These are phyloP conservation scores for Nesidiocoris tenuis DNA, from an alignment of 2,888 invertebrate genomes.

Conservation along the genomic window DNA sequence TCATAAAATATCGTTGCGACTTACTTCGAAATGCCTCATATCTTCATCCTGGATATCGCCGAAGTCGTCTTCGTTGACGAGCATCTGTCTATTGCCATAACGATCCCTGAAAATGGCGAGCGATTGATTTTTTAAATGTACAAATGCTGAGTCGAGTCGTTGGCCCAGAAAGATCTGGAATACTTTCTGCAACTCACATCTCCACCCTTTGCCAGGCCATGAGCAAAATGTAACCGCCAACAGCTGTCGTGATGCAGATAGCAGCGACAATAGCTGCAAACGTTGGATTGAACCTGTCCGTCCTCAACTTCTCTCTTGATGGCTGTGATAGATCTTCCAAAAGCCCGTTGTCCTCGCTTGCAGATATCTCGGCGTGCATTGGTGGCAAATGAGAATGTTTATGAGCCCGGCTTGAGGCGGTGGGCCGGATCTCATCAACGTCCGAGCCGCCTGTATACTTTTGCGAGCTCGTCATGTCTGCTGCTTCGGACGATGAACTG, in stretches of 20 bases:
- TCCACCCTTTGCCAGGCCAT: conserved; percentile 44
- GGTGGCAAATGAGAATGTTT: background rate
- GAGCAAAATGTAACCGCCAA: conserved; percentile 36
- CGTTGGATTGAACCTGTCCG: conserved; percentile 21
- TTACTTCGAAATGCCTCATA: conserved; percentile 47
- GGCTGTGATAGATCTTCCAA: background rate
- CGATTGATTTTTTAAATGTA: no score
- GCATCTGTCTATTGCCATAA: conserved; percentile 47
- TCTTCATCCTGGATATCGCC: conserved; percentile 48
- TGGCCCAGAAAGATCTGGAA: no score
- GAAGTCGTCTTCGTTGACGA: conserved; percentile 48
- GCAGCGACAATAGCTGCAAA: conserved; percentile 43
- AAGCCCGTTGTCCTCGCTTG: background rate
- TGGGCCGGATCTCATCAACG: background rate
- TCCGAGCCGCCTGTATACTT: background rate
- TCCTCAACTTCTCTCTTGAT: background rate
- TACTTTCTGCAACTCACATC: no score
- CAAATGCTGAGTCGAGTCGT: no score
- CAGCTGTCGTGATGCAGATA: conserved; percentile 42
- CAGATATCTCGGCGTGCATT: background rate
- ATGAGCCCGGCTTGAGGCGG: background rate
- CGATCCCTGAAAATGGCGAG: conserved; percentile 43
- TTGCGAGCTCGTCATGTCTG: background rate
- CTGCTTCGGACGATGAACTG: background rate
- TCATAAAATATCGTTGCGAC: no score